A percentile compares a stretch with the other conserved stretches of the same genome.
Evolutionary conservation across 1,140 invertebrate genomes (phyloP).

Genomic region (Anadara kagoshimensis): DNA sequence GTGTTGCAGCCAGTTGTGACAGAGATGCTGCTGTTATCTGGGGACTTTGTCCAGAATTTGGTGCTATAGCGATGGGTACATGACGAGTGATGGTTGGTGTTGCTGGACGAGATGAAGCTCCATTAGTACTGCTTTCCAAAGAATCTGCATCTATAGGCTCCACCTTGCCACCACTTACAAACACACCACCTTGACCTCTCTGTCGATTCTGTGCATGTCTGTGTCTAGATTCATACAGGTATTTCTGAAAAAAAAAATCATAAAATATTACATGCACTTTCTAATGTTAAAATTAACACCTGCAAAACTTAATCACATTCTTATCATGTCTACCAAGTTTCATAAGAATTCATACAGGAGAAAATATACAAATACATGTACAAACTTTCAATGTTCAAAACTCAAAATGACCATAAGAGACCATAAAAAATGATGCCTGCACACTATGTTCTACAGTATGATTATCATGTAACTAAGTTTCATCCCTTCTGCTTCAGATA

Average conservation of each 20-base stretch:
- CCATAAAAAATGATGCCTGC: too few relatives aligned
- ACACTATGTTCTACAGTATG: too few relatives aligned
- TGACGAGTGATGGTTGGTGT: constrained; percentile 17
- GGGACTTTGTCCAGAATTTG: neutral
- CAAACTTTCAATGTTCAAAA: too few relatives aligned
- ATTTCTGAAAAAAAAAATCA: constrained; percentile 85
- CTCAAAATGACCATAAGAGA: too few relatives aligned
- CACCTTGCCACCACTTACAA: constrained; percentile 48
- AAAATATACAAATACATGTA: too few relatives aligned
- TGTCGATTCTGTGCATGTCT: constrained; percentile 98
- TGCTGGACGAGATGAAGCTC: neutral
- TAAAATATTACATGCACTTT: neutral
- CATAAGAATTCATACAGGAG: too few relatives aligned
- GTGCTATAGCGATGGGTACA: constrained; percentile 34
- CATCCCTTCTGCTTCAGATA: too few relatives aligned
- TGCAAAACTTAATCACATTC: neutral
- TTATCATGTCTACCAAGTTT: too few relatives aligned
- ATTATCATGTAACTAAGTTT: too few relatives aligned
- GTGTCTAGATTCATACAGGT: constrained; percentile 98
- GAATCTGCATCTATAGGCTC: constrained; percentile 1
- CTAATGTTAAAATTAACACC: neutral
- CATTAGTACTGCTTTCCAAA: constrained; percentile 23
- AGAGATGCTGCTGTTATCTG: too few relatives aligned
- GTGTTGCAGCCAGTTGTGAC: too few relatives aligned
- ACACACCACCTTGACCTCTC: constrained; percentile 91